Conservation (phyloP, 2,113 vertebrate species). For the Noctilio leporinus region DNA sequence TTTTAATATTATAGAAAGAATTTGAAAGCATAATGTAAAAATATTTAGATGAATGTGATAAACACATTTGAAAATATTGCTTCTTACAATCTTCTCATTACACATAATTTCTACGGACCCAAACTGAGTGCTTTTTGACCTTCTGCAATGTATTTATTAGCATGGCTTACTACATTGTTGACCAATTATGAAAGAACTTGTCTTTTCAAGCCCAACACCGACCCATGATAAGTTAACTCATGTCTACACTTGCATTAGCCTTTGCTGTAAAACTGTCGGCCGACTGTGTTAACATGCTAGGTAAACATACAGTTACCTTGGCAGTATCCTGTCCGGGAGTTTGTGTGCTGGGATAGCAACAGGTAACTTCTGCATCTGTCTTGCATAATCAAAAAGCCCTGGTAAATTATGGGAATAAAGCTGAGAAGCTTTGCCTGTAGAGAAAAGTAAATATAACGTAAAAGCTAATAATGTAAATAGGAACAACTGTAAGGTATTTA, state of each 20-base stretch:
- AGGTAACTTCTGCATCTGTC: slow-evolving; percentile 97
- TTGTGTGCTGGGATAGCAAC: slow-evolving; percentile 97
- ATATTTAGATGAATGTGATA: neutral
- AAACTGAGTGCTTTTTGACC: neutral
- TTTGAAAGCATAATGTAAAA: neutral
- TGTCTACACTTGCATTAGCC: no score
- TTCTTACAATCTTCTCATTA: neutral
- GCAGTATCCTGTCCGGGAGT: slow-evolving; percentile 97
- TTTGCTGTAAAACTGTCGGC: no score
- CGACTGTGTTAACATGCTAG: neutral
- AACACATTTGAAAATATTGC: neutral
- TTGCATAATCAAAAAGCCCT: slow-evolving; percentile 95
- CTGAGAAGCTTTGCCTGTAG: slow-evolving; percentile 96
- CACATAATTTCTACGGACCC: neutral
- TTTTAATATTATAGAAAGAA: neutral
- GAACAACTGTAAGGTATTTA: neutral
- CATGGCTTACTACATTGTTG: no score
- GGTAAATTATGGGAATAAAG: slow-evolving; percentile 97
- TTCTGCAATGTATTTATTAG: neutral
- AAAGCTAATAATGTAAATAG: slow-evolving; percentile 56
- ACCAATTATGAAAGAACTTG: no score
- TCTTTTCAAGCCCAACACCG: no score
- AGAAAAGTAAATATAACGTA: slow-evolving; percentile 56
- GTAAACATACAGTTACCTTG: slow-evolving; percentile 81
- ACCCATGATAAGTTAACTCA: no score